Base-by-base conservation (phyloP, 2,113 vertebrate species). In the Uropsilus gracilis region DNA sequence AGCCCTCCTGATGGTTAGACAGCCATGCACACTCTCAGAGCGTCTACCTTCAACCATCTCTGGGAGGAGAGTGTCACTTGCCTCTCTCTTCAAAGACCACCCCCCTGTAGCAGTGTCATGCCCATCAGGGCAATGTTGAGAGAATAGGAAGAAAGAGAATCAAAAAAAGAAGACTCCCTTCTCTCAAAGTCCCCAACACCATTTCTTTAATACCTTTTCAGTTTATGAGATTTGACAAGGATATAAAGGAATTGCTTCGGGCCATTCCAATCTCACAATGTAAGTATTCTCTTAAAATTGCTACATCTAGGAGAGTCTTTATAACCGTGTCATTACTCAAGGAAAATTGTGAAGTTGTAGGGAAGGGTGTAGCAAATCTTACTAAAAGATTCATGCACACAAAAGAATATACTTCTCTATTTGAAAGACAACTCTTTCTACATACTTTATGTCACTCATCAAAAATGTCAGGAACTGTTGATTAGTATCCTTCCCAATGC, bases 191-290 rank as follows among this genome's bases (percentile, higher is more conserved):
- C 96, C n/a, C 91, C 63, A 96, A 20, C 34, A 97, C 88, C 53
- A 77, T 97, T 95, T 93, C 96, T 96, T 87, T 95, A 97, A 97
- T 83, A 91, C 72, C 85, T 89, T 95, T 0, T 0, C 66, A 71
- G 77, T 97, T 97, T 96, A 97, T 13, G 18, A 95, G 96, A 93
- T 97, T 96, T 96, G 97, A 97, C 97, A 97, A 96, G 84, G 95
- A 94, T 97, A 98, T 85, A 89, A 97, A 96, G 96, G 95, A 46
- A 71, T 78, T 86, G 92, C 97, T 97, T 91, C 82, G 77, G 96
- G 97, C 96, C 95, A 96, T 94, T 96, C 96, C 83, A 93, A 92
- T 98, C 96, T 96, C 83, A 55, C 83, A 84, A 86, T 86, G 77
- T 89, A 97, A 90, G 91, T 63, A 96, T 95, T 96, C 93, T 93